These are phyloP conservation scores for Colius striatus DNA, from an alignment of 2,113 vertebrate genomes.

Conservation along the genomic window DNA sequence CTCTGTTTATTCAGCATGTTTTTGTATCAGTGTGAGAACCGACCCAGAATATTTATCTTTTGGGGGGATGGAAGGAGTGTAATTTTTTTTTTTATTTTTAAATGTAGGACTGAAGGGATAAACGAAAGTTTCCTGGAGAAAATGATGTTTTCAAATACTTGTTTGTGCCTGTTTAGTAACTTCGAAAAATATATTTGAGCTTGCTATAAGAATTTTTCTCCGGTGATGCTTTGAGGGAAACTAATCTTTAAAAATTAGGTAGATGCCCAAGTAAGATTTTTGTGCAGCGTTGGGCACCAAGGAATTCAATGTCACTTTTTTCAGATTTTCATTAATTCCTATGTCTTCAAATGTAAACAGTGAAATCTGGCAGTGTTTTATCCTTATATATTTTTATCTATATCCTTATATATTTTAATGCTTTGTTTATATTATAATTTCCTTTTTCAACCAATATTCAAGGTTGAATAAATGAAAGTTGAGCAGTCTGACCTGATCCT, in stretches of 20 bases:
- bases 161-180: not conserved
- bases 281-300: not conserved
- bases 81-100: not conserved
- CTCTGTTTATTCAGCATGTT: constrained; percentile 8
- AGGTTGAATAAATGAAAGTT: not conserved
- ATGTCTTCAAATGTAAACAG: not conserved
- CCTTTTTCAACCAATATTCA: not conserved
- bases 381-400: not conserved
- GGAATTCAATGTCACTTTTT: not conserved
- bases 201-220: not conserved
- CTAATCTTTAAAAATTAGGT: not conserved
- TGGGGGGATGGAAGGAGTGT: no score
- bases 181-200: not conserved
- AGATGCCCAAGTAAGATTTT: not conserved
- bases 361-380: not conserved
- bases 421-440: not conserved
- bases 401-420: not conserved
- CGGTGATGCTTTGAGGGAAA: not conserved
- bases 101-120: not conserved
- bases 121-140: not conserved
- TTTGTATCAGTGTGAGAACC: not conserved
- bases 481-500: not conserved
- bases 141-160: not conserved
- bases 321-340: not conserved
- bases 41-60: not conserved